A percentile compares a stretch with the other conserved stretches of the same genome.
Conservation (phyloP, 2,797 vertebrate species). For the Takifugu rubripes region DNA sequence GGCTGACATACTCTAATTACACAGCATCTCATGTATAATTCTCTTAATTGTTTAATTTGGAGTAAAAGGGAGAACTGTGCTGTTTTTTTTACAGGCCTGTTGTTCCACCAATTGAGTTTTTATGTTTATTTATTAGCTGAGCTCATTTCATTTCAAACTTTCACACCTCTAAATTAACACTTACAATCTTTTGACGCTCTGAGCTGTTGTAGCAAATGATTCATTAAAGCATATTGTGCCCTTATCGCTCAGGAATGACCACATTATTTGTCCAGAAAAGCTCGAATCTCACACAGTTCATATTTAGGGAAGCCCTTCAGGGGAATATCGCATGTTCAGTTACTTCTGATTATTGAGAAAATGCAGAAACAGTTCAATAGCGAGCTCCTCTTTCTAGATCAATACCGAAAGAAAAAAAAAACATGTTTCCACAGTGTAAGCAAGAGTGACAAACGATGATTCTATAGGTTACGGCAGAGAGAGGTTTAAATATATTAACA, state of each 20-base stretch:
- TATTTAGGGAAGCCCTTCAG: not conserved
- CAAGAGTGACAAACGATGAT: not conserved
- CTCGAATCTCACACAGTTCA: constrained; percentile 2
- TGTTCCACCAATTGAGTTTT: constrained; percentile 37
- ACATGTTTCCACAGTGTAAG: not conserved
- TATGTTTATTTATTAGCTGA: constrained; percentile 58
- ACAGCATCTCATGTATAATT: constrained; percentile 64
- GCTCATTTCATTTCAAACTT: constrained; percentile 39
- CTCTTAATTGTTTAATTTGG: constrained; percentile 73
- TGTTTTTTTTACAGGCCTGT: constrained; percentile 57
- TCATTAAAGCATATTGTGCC: constrained; percentile 18
- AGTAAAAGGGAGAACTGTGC: constrained; percentile 54
- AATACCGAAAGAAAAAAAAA: too few relatives aligned
- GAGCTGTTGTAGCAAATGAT: constrained; percentile 25
- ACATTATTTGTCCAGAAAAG: constrained; percentile 32
- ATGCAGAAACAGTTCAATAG: too few relatives aligned
- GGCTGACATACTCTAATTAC: constrained; percentile 60
- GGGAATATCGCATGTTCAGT: too few relatives aligned
- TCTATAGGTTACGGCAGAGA: not conserved
- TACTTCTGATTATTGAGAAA: too few relatives aligned
- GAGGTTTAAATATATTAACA: too few relatives aligned
- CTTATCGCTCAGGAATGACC: constrained; percentile 40
- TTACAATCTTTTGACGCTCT: constrained; percentile 45
- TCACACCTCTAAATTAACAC: constrained; percentile 47
- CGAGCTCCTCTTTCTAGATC: too few relatives aligned